phyloP scores from a whole-genome alignment of 1,140 invertebrate genomes.

The Aphaenogaster floridana region DNA sequence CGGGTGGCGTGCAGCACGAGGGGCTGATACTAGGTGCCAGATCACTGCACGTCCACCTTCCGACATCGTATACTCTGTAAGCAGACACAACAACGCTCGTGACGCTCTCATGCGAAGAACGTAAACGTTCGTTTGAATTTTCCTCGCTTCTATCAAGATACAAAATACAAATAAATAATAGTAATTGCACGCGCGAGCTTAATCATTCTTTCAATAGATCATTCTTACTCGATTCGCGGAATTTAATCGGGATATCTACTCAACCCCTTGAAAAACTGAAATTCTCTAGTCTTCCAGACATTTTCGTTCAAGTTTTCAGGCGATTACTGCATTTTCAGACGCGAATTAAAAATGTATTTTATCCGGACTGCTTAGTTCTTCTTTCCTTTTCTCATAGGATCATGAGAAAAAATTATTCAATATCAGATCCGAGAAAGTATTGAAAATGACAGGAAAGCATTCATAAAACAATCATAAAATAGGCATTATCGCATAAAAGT shows the following conservation, averaged over 20 bases:
- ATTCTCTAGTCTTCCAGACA: background rate
- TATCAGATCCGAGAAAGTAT: background rate
- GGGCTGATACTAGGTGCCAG: slow-evolving; percentile 74
- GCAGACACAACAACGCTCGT: slow-evolving; percentile 64
- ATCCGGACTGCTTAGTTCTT: background rate
- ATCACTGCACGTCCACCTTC: slow-evolving; percentile 78
- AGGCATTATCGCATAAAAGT: background rate
- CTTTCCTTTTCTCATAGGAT: background rate
- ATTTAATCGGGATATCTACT: slow-evolving; percentile 1
- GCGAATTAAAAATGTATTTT: background rate
- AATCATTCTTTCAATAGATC: background rate
- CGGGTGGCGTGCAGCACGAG: slow-evolving; percentile 72
- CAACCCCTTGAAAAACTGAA: background rate
- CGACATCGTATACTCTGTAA: slow-evolving; percentile 78
- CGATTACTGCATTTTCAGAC: background rate
- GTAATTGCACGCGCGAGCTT: background rate
- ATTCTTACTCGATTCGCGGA: background rate
- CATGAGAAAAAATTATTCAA: background rate
- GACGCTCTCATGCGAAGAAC: background rate
- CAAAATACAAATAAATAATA: no score
- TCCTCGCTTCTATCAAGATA: background rate
- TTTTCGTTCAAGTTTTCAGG: background rate
- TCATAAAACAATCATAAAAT: background rate
- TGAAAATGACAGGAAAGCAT: background rate
- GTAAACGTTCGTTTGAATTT: background rate